Evolutionary conservation across 2,797 vertebrate genomes (phyloP), one percentile per base, ranked within the genome.

Genomic region (Eulemur coronatus): DNA sequence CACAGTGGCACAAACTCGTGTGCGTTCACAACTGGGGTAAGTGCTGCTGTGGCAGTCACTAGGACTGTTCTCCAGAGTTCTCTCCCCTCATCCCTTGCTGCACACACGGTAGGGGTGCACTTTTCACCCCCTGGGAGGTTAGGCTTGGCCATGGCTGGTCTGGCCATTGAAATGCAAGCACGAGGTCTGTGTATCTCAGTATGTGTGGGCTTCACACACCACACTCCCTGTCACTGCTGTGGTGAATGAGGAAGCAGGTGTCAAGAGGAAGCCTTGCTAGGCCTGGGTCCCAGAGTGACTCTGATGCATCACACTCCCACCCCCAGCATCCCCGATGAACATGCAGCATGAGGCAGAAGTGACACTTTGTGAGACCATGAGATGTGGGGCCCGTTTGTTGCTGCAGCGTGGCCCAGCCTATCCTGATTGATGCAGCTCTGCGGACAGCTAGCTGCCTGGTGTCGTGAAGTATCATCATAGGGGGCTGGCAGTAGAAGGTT

Each of bases 201-300:
- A 15, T 7, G 59, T 46, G 24, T 0, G 5, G 38, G 33, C 4
- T 78, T 38, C 28, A 38, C 55, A 41, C 26, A 18, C 41, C 28
- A 13, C 18, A 1, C 18, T 48, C n/a, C 63, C 59, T 35, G 14
- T 52, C 15, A 2, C 46, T 13, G 52, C 57, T 22, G 33, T 11
- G 2, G 2, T 0, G 13, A 6, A 1, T 0, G 4, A 20, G 50
- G 15, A 30, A 28, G 35, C 10, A 0, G 0, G 48, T 10, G 9
- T 20, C 11, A 33, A 38, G 38, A 35, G 0, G 18, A 7, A 26
- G 24, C 85, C 33, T 52, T 38, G 43, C 18, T 5, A 6, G 35
- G 43, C 59, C 41, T 43, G 75, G 30, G 24, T 18, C 10, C 11
- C 75, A 38, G 92, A 52, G 84, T 6, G 41, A 9, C 41, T 41